Base-by-base conservation (phyloP, 2,888 invertebrate genomes). In the Nephrocerus scutellatus region DNA sequence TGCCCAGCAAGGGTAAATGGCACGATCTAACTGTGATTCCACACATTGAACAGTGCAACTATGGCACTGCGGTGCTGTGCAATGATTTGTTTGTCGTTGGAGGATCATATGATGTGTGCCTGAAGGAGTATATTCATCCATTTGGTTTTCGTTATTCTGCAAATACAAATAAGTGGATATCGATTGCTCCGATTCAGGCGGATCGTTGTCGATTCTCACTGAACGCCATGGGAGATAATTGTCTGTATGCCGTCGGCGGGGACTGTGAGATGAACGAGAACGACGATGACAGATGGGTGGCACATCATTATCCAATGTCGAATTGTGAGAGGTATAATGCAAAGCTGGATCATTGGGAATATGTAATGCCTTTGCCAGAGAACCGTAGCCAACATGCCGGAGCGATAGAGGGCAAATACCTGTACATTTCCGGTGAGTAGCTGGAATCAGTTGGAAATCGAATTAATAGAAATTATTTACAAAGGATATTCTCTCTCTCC, bases 41-140 rank as follows among this genome's bases (percentile, higher is more conserved):
- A 1, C 81, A 82, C 54, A 76, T 82, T 6, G 80, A 82, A 52
- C 82, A 82, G 58, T 81, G 80, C 58, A 81, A 82, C 59, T 82
- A 79, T 62, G 82, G 82, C 3, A 76, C 79, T 6, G 75, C 79
- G 6, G 80, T 82, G 1, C 64, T 79, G 8, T 74, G 78, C 44
- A 83, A 83, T 55, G 75, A 79, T 52, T 66, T 83, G 10, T 83
- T 77, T 54, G 74, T 82, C 4, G 75, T 82, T 10, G 83, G 82
- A 10, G 83, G 82, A 2, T 81, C 82, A 49, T 82, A 80, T 54
- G 80, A 82, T 61, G 78, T 79, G 32, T 74, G 73, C 20, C 61
- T 80, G 35, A 62, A 63, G 36, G 82, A 83, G 63, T 77, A 80
- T 51, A 77, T 81, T 36, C 82, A 82, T 66, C 80, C 81, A 0